phyloP scores from a whole-genome alignment of 2,888 invertebrate species.

The Pristionchus maxplancki region DNA sequence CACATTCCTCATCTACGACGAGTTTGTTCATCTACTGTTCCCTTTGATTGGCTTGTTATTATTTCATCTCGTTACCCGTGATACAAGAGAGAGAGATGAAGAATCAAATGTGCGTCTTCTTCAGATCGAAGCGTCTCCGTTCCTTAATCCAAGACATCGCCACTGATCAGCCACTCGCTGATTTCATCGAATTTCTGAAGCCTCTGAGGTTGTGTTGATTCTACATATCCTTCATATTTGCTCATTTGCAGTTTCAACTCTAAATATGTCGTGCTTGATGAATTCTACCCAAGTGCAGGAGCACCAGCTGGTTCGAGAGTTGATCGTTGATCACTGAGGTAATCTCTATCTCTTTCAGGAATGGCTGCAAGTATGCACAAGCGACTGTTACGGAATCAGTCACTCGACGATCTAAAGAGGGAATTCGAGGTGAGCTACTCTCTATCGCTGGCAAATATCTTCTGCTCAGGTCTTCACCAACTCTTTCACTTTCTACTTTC shows the following conservation, averaged over 20 bases:
- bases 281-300: not conserved
- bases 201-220: not conserved
- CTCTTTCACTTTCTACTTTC: constrained; percentile 12
- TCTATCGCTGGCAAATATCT: not conserved
- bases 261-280: constrained; percentile 19
- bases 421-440: not conserved
- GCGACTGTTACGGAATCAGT: constrained; percentile 26
- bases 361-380: constrained; percentile 35
- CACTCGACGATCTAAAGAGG: constrained; percentile 27
- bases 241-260: constrained; percentile 18
- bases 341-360: not conserved
- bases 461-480: not conserved
- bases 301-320: not conserved
- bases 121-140: constrained; percentile 31
- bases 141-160: not conserved
- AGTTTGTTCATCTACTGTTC: constrained; percentile 8
- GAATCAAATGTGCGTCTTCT: not conserved
- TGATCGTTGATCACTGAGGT: not conserved
- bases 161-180: not conserved
- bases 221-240: not conserved
- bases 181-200: not conserved
- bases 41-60: too few relatives aligned
- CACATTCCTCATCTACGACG: constrained; percentile 41
- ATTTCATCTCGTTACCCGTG: not conserved
- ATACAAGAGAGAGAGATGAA: not conserved